These are phyloP conservation scores for Stenurella melanura DNA, from an alignment of 2,888 invertebrate genomes.

Conservation along the genomic window DNA sequence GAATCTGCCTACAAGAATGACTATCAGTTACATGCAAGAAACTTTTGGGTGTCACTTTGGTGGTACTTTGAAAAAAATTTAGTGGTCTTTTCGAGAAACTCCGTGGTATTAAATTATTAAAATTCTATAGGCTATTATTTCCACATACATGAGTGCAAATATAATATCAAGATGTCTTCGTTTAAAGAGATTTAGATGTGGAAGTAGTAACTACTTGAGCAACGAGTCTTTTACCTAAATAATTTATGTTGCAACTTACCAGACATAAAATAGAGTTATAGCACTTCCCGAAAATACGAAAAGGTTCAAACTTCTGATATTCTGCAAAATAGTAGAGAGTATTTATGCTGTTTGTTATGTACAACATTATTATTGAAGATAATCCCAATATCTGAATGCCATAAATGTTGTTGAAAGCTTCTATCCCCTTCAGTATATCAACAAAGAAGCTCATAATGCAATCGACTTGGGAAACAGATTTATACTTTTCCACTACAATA, in stretches of 20 bases:
- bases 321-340: not conserved
- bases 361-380: slow-evolving; percentile 21
- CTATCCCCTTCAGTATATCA: slow-evolving; percentile 6
- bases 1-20: too few species aligned
- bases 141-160: too few species aligned
- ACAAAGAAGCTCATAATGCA: slow-evolving; percentile 9
- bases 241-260: slow-evolving; percentile 24
- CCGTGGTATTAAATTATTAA: too few species aligned
- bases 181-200: too few species aligned
- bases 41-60: too few species aligned
- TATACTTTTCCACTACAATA: not conserved
- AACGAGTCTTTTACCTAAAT: too few species aligned
- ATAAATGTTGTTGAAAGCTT: slow-evolving; percentile 31
- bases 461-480: slow-evolving; percentile 11
- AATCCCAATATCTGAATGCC: slow-evolving; percentile 28
- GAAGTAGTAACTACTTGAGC: too few species aligned
- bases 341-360: slow-evolving; percentile 22
- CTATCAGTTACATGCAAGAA: too few species aligned
- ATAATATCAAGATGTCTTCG: too few species aligned
- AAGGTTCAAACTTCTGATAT: not conserved
- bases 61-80: too few species aligned
- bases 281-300: not conserved
- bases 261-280: not conserved
- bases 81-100: too few species aligned
- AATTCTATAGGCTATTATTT: too few species aligned